phyloP scores from a whole-genome alignment of 1,140 invertebrate species.

The Metopolophium dirhodum region DNA sequence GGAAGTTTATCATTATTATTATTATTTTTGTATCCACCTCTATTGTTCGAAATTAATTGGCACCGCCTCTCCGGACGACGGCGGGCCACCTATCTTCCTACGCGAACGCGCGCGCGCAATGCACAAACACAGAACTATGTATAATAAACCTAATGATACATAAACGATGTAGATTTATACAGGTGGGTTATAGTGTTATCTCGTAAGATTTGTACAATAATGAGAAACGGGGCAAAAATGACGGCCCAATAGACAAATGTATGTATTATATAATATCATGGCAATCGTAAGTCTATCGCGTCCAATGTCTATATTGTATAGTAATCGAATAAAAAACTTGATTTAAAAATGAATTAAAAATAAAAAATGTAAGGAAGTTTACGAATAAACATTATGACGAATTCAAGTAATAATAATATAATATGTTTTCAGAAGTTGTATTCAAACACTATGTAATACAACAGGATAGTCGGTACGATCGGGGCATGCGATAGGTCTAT shows the following conservation, averaged over 20 bases:
- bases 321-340: background rate
- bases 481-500: background rate
- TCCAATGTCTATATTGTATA: background rate
- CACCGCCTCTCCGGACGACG: slow-evolving; percentile 25
- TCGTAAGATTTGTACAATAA: background rate
- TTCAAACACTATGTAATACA: background rate
- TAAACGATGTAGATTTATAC: background rate
- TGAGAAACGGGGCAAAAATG: background rate
- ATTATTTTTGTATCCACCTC: slow-evolving; percentile 3
- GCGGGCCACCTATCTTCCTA: slow-evolving; percentile 31
- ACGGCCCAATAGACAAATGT: background rate
- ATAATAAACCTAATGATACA: background rate
- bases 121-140: background rate
- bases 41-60: slow-evolving; percentile 50
- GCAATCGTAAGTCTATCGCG: background rate
- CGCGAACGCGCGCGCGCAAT: background rate
- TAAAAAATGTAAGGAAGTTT: background rate
- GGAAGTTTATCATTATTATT: slow-evolving; percentile 28
- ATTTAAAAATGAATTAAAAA: background rate
- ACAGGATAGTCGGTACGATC: background rate
- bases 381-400: background rate
- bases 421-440: background rate
- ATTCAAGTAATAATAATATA: background rate
- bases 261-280: background rate
- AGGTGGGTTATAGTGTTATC: no score